Percentiles rank a stretch among this genome's conserved stretches.
These are phyloP conservation scores for Meles meles DNA, from an alignment of 2,113 vertebrate genomes.

Conservation along the genomic window DNA sequence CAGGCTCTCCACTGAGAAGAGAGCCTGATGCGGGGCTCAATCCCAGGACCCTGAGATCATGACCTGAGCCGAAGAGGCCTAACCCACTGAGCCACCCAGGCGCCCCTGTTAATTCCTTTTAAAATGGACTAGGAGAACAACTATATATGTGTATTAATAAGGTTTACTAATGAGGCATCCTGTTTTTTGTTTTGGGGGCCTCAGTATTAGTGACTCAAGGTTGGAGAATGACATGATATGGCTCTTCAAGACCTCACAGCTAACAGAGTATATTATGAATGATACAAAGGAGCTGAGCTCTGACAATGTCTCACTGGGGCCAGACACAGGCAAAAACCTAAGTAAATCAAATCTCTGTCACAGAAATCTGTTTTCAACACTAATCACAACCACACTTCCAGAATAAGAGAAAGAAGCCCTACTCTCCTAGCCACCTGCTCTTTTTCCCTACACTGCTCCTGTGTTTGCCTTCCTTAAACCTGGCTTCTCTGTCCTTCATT, in stretches of 20 bases:
- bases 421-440: not conserved
- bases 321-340: not conserved
- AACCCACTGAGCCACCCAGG: too few species aligned
- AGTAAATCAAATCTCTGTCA: not conserved
- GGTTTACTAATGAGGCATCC: not conserved
- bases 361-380: not conserved
- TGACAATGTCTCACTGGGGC: not conserved
- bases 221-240: slow-evolving; percentile 19
- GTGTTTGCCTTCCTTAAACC: not conserved
- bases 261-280: slow-evolving; percentile 7
- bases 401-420: not conserved
- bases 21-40: too few species aligned
- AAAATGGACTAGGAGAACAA: not conserved
- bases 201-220: not conserved
- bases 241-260: not conserved
- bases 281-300: slow-evolving; percentile 12
- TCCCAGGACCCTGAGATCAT: too few species aligned
- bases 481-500: not conserved
- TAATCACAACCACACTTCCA: not conserved
- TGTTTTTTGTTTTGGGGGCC: not conserved
- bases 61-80: too few species aligned
- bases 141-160: not conserved
- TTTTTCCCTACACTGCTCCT: not conserved
- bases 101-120: not conserved
- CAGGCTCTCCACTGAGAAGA: too few species aligned